Base-by-base conservation (phyloP, 2,888 invertebrate genomes). In the Drosophila helvetica region DNA sequence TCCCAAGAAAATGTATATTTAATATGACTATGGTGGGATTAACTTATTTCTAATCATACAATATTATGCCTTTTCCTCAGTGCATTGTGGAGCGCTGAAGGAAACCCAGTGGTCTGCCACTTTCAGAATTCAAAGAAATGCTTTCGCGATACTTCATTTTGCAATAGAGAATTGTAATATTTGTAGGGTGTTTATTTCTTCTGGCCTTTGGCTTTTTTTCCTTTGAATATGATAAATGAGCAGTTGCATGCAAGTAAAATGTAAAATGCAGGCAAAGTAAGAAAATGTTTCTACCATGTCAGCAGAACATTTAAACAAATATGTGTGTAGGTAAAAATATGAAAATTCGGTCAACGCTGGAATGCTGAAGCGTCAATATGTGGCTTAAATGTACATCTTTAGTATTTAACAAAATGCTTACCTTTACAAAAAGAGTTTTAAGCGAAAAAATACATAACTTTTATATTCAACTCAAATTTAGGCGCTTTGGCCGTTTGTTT, bases 361-460 rank as follows among this genome's bases (percentile, higher is more conserved):
- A 64, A 48, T 67, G 67, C 67, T 68, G 68, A 68, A 18, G 56
- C 46, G 27, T 47, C 58, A 58, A 58, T 68, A 67, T 33, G 67
- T 48, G 12, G 12, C 10, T 15, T 33, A 1, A 4, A 33, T 3
- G 15, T 38, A n/a, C 4, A 22, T 22, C 22, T 22, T 22, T 22
- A 22, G 22, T 6, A 7, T n/a, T 38, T n/a, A 38, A n/a, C 15
- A 15, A n/a, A 15, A 38, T n/a, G 15, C 15, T 38, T 38, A 7
- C 38, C n/a, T 38, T 38, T 38, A 15, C 15, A 38, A 15, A 4
- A 38, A 6, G 15, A 6, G 38, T 12, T 12, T 12, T 10, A 33
- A 33, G 10, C 27, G 1, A 33, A 12, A 3, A 12, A 33, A 10
- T 9, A 27, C 3, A 10, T 15, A 15, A 2, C 19, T 46, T 19